Evolutionary conservation across 2,888 invertebrate species (phyloP), one percentile per base, ranked within the genome.

Genomic region (Brachyptera risi): DNA sequence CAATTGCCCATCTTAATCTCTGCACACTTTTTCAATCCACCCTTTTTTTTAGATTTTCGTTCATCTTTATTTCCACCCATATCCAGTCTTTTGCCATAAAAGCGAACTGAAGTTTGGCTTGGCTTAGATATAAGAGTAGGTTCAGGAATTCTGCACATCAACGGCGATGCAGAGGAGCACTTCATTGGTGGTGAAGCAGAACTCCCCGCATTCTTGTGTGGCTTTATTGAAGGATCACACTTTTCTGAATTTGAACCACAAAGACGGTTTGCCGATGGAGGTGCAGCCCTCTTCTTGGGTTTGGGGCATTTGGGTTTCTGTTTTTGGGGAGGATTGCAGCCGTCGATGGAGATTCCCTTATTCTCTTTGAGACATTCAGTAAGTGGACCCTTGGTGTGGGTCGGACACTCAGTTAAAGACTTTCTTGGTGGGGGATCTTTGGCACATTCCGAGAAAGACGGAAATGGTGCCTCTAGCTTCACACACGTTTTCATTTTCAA

Each of bases 251-350:
- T n/a, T n/a, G n/a, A n/a, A n/a, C n/a, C n/a, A n/a, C n/a, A n/a
- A n/a, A n/a, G n/a, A n/a, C n/a, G n/a, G n/a, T n/a, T n/a, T n/a
- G n/a, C n/a, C n/a, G n/a, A n/a, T n/a, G n/a, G n/a, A n/a, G n/a
- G n/a, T n/a, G n/a, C n/a, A n/a, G n/a, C n/a, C n/a, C n/a, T n/a
- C n/a, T n/a, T n/a, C n/a, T n/a, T n/a, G n/a, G n/a, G n/a, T n/a
- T n/a, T n/a, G n/a, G n/a, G n/a, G n/a, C n/a, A n/a, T n/a, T n/a
- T n/a, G n/a, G n/a, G n/a, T n/a, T n/a, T n/a, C n/a, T n/a, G n/a
- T n/a, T n/a, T n/a, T n/a, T n/a, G n/a, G n/a, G 54, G 54, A 3
- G 54, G 54, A 24, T 54, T 37, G 35, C 54, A 54, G 1, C 54
- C 54, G 38, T 37, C 37, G 21, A 3, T 9, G 1, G 54, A 54